A percentile compares a stretch with the other conserved stretches of the same genome.
Conservation (phyloP, 2,797 vertebrate species). For the Chelon auratus region DNA sequence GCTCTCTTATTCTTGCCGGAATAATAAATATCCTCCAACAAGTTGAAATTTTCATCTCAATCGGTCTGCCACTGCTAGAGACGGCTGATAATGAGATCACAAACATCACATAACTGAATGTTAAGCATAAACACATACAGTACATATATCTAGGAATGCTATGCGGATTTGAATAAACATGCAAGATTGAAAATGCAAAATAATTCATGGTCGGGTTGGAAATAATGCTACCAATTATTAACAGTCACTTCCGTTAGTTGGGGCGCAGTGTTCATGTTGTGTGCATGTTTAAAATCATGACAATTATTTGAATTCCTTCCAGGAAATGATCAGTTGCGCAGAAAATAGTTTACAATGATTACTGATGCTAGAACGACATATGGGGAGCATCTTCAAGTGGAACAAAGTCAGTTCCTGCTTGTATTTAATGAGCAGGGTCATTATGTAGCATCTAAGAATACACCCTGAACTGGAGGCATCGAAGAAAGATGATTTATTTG, state of each 20-base stretch:
- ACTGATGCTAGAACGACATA: background rate
- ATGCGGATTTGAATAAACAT: background rate
- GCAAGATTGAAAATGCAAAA: too few relatives aligned
- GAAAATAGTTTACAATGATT: constrained; percentile 14
- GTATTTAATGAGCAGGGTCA: background rate
- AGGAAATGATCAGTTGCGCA: constrained; percentile 27
- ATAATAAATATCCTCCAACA: background rate
- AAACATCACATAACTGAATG: background rate
- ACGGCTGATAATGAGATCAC: background rate
- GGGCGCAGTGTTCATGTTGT: background rate
- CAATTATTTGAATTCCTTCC: constrained; percentile 2
- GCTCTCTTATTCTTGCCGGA: constrained; percentile 7
- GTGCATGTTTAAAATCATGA: constrained; percentile 9
- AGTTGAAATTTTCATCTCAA: background rate
- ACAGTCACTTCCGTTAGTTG: too few relatives aligned
- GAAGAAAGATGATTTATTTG: background rate
- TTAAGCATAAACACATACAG: background rate
- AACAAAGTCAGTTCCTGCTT: background rate
- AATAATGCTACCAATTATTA: too few relatives aligned
- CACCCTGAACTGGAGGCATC: background rate
- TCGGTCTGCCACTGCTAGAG: background rate
- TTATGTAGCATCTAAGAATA: background rate
- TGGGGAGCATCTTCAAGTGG: background rate
- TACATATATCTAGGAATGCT: background rate
- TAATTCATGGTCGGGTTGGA: too few relatives aligned